These are phyloP conservation scores for Esox niger DNA, from an alignment of 2,113 vertebrate genomes.

Conservation along the genomic window DNA sequence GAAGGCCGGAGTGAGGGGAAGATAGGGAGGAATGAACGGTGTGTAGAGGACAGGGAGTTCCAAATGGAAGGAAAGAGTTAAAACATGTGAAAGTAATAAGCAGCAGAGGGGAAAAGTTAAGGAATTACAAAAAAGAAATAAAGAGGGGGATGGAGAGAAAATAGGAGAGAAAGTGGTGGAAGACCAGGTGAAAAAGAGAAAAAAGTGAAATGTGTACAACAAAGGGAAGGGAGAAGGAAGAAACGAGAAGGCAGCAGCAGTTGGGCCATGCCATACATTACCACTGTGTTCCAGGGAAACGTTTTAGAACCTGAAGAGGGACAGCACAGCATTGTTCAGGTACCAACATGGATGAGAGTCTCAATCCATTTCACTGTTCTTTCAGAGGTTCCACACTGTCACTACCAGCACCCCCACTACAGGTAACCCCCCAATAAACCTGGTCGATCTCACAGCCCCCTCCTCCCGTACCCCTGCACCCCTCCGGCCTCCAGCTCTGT, in stretches of 20 bases:
- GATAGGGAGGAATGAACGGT: not conserved
- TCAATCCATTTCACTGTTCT: constrained; percentile 76
- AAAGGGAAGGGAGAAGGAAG: not conserved
- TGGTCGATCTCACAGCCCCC: constrained; percentile 33
- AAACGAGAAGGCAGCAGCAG: constrained; percentile 17
- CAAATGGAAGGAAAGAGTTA: not conserved
- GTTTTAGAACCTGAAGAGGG: too few relatives aligned
- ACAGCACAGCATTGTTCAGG: not conserved
- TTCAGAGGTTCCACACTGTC: constrained; percentile 78
- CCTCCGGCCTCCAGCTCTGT: constrained; percentile 30
- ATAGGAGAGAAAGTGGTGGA: not conserved
- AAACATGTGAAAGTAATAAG: too few relatives aligned
- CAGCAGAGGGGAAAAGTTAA: too few relatives aligned
- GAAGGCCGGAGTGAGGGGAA: constrained; percentile 11
- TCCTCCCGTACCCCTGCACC: constrained; percentile 28
- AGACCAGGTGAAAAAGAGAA: not conserved
- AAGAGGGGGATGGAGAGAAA: not conserved
- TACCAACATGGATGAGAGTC: constrained; percentile 54
- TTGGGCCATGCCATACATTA: constrained; percentile 12
- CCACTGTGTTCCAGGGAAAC: constrained; percentile 1
- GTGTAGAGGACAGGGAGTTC: not conserved
- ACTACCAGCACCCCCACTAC: constrained; percentile 75
- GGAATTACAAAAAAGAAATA: too few relatives aligned
- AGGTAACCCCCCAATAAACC: constrained; percentile 73
- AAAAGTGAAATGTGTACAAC: too few relatives aligned